Conservation (phyloP, 2,888 invertebrate genomes). For the Drosophila rubida region DNA sequence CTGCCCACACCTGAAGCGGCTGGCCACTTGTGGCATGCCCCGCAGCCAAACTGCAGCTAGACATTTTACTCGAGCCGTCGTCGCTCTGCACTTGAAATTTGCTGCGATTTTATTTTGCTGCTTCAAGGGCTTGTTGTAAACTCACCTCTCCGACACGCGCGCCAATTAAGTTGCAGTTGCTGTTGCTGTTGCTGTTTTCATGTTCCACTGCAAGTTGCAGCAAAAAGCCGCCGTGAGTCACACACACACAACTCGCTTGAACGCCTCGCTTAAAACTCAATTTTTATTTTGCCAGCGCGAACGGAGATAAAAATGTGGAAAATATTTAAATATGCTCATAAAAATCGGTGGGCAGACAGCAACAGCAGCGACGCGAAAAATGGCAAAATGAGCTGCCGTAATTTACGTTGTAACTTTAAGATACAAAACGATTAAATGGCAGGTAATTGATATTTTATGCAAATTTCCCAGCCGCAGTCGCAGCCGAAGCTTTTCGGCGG, state of each 20-base stretch:
- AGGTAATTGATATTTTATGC: constrained; percentile 67
- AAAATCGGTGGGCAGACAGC: constrained; percentile 11
- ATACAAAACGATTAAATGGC: constrained; percentile 57
- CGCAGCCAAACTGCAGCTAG: constrained; percentile 56
- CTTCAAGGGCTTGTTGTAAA: constrained; percentile 39
- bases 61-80: constrained; percentile 42
- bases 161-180: constrained; percentile 56
- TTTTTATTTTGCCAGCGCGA: constrained; percentile 11
- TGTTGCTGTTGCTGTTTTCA: constrained; percentile 32
- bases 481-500: no score
- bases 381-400: constrained; percentile 19
- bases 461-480: no score
- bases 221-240: constrained; percentile 51
- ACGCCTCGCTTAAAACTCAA: constrained; percentile 48
- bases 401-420: constrained; percentile 56
- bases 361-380: constrained; percentile 11
- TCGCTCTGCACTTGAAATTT: constrained; percentile 22
- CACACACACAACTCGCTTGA: constrained; percentile 63
- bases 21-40: constrained; percentile 77
- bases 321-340: constrained; percentile 47
- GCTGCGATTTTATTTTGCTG: constrained; percentile 18
- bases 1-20: constrained; percentile 37
- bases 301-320: constrained; percentile 18
- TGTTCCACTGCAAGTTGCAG: constrained; percentile 43
- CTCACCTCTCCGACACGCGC: constrained; percentile 70